Evolutionary conservation across 2,888 invertebrate genomes (phyloP).

Genomic region (Oxytorus armatus): DNA sequence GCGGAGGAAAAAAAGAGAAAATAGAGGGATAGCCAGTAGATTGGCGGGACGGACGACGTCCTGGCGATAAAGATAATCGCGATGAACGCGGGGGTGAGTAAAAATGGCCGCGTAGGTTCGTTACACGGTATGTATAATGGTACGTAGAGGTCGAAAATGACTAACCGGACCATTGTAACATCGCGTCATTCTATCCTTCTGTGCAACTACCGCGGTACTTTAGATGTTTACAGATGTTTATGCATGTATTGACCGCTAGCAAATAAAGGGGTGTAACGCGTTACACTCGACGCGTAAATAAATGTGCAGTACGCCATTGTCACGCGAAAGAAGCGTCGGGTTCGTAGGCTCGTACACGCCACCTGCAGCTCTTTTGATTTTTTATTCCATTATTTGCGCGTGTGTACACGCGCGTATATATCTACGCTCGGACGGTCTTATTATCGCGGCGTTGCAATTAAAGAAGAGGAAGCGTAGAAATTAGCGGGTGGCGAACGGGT

Average conservation of each 20-base stretch:
- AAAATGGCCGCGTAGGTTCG: conserved; percentile 78
- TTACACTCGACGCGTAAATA: no score
- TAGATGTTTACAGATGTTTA: no score
- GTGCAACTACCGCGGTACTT: conserved; percentile 22
- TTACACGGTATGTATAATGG: conserved; percentile 68
- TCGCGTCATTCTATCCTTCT: conserved; percentile 3
- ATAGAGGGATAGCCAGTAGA: no score
- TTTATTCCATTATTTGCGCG: background rate
- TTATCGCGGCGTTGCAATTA: conserved; percentile 81
- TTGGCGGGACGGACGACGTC: conserved; percentile 35
- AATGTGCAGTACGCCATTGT: no score
- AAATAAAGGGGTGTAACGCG: no score
- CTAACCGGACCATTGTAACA: conserved; percentile 26
- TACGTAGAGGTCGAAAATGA: background rate
- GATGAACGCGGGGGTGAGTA: conserved; percentile 75
- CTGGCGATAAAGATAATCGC: conserved; percentile 76
- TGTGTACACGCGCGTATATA: conserved; percentile 55
- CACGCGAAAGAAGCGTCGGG: no score
- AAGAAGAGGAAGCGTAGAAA: conserved; percentile 82
- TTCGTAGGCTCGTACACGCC: background rate
- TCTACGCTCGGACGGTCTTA: conserved; percentile 76
- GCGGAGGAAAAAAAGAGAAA: conserved; percentile 15
- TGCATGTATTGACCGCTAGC: no score
- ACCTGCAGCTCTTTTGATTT: no score
- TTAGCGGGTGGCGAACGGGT: conserved; percentile 82